Conservation (phyloP, 1,140 invertebrate genomes). For the Dendrolimus kikuchii region DNA sequence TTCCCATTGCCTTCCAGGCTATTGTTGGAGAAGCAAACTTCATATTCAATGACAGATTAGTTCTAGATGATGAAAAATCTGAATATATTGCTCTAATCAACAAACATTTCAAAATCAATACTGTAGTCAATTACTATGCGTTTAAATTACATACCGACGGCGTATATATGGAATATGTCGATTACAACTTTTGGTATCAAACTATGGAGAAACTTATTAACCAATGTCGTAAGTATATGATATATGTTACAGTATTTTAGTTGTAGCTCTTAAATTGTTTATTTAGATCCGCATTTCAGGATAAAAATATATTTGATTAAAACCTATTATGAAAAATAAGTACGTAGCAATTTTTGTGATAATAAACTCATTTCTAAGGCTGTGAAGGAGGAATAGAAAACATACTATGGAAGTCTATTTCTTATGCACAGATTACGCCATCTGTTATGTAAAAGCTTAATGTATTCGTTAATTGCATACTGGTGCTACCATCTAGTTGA, state of each 20-base stretch:
- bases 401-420: no score
- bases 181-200: slow-evolving; percentile 73
- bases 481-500: no score
- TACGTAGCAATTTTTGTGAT: no score
- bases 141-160: slow-evolving; percentile 40
- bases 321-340: no score
- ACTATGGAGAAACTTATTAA: slow-evolving; percentile 78
- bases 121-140: slow-evolving; percentile 34
- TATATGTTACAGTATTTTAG: not conserved
- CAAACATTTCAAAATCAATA: slow-evolving; percentile 33
- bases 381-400: no score
- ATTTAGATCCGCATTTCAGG: no score
- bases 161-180: slow-evolving; percentile 46
- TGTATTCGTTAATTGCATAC: no score
- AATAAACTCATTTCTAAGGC: no score
- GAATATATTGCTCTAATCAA: slow-evolving; percentile 77
- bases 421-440: no score
- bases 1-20: slow-evolving; percentile 65
- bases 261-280: no score
- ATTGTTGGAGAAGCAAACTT: slow-evolving; percentile 82
- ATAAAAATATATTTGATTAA: no score
- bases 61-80: slow-evolving; percentile 76
- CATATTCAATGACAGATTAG: slow-evolving; percentile 86
- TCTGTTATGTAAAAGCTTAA: no score
- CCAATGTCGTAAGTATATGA: slow-evolving; percentile 74